Evolutionary conservation across 2,797 vertebrate species (phyloP), one percentile per base, ranked within the genome.

Genomic region (Setipinna tenuifilis): DNA sequence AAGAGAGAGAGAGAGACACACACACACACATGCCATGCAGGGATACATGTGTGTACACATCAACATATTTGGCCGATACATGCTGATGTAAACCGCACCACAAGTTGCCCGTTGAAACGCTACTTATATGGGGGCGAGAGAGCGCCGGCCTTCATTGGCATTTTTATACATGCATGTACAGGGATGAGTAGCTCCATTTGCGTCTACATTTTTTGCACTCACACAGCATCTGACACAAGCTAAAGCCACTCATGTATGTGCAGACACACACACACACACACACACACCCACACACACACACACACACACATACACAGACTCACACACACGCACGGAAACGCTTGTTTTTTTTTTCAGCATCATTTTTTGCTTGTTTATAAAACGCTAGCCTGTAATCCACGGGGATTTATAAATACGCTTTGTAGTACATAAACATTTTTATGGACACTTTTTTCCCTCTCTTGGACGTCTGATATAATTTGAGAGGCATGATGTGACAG

Each of bases 401-500:
- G 88, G 93, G 92, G 92, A 94, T 93, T 93, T 94, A 94, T 95
- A 95, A 95, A 96, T 94, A 95, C 91, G 92, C 94, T 94, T 94
- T 95, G 94, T 95, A 94, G 94, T 93, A 91, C 93, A 95, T 96
- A 95, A 95, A 95, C 94, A 93, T 92, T 95, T 95, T 95, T 94
- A 95, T 94, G 93, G 94, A 95, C 94, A 93, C 86, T 88, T 92
- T 93, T 71, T 87, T 92, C 92, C 35, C 35, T 41, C 92, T 93
- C 88, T 92, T 91, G 92, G 93, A 91, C 90, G 89, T 92, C 88
- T 90, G 90, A 94, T 92, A 94, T 94, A 93, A 94, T 95, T 94
- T 94, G 93, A 95, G 94, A 95, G 93, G 93, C 89, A 91, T 87
- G 90, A 86, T 91, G 90, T 90, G 92, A 89, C 90, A 90, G 90